Evolutionary conservation across 2,797 vertebrate genomes (phyloP).

Genomic region (Hozukius guyotensis): DNA sequence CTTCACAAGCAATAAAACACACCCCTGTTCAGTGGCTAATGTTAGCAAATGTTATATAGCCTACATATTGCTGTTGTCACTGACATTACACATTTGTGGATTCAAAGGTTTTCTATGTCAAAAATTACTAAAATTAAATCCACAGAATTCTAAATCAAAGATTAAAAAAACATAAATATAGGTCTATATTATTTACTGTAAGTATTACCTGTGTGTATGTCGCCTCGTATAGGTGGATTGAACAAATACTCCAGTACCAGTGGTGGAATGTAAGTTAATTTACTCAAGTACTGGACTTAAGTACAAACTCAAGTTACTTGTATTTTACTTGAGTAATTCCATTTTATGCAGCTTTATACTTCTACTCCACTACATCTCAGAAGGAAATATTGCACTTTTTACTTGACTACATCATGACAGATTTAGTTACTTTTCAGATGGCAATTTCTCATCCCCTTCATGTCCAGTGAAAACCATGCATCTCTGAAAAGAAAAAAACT

Average conservation of each 20-base stretch:
- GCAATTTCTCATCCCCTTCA: too few species aligned
- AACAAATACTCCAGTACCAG: too few species aligned
- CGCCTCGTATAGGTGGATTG: background rate
- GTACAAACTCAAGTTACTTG: too few species aligned
- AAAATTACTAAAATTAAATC: background rate
- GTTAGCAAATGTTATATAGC: background rate
- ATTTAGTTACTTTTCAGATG: background rate
- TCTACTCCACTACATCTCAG: background rate
- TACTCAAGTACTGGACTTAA: background rate
- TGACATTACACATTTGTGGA: background rate
- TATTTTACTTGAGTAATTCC: background rate
- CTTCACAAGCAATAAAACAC: background rate
- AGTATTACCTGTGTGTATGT: background rate
- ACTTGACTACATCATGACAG: background rate
- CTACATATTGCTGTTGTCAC: background rate
- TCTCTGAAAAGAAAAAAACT: background rate
- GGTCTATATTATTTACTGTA: background rate
- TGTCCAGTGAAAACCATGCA: too few species aligned
- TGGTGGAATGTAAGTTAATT: too few species aligned
- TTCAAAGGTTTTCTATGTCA: background rate
- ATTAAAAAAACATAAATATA: background rate
- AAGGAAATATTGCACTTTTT: background rate
- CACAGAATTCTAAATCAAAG: background rate
- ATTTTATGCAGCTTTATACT: background rate
- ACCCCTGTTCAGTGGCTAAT: background rate